phyloP scores from a whole-genome alignment of 2,797 vertebrate species.

The Poeciliopsis gracilis region DNA sequence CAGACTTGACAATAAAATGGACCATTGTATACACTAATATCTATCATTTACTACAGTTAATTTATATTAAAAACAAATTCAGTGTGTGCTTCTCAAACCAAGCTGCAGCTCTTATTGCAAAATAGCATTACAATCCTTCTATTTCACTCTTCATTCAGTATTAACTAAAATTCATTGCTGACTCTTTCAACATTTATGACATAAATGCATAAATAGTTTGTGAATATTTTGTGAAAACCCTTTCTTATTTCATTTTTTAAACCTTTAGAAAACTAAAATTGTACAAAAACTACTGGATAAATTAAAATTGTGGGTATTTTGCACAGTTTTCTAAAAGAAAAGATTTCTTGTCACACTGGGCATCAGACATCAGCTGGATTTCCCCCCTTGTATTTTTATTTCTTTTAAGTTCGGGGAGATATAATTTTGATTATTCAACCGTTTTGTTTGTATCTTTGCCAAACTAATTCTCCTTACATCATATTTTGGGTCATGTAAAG shows the following conservation, averaged over 20 bases:
- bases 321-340: not conserved
- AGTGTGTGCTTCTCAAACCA: not conserved
- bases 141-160: constrained; percentile 23
- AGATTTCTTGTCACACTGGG: not conserved
- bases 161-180: constrained; percentile 22
- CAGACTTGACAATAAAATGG: not conserved
- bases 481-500: not conserved
- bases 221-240: not conserved
- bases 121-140: not conserved
- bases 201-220: constrained; percentile 15
- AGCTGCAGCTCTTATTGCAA: not conserved
- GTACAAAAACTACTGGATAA: not conserved
- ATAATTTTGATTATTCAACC: not conserved
- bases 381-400: not conserved
- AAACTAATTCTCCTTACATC: not conserved
- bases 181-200: constrained; percentile 14
- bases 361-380: not conserved
- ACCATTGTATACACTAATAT: not conserved
- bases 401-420: not conserved
- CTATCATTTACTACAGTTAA: not conserved
- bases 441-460: not conserved
- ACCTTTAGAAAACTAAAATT: not conserved
- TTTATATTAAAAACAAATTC: not conserved
- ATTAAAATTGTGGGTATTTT: not conserved
- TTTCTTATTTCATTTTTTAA: constrained; percentile 13